Evolutionary conservation across 2,888 invertebrate genomes (phyloP), one percentile per base, ranked within the genome.

Genomic region (Luperina nickerlii): DNA sequence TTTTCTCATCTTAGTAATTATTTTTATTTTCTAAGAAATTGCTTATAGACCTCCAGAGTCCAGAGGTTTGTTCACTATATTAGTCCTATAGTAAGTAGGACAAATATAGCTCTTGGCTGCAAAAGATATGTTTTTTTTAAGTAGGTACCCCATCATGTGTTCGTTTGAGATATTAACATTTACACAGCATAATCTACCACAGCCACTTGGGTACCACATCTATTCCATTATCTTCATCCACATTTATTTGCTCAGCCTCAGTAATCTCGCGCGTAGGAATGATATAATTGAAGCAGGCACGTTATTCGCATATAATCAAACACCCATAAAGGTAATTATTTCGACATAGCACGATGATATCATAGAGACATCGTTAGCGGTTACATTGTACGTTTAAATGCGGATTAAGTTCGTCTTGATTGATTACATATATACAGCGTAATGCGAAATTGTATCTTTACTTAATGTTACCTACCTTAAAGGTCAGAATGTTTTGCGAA

Each of bases 231-330:
- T 60, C 62, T 15, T 66, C 68, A 70, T 74, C 73, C 45, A 27
- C 42, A 80, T 77, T 76, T 81, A 76, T 76, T 74, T 79, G 77
- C 38, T 45, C 78, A 84, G 76, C 60, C 66, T 83, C 75, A 42
- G 81, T 85, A 77, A 85, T 85, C 77, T 83, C 45, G 71, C 69
- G 70, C 77, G 79, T 88, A 88, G 73, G 60, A 78, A 82, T 76
- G 70, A 83, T 82, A 84, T 90, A 88, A 89, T 89, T 89, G 88
- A 82, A 78, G 81, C 38, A 80, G 76, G 76, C 83, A 82, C 82
- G 80, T 90, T 85, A 87, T 90, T 90, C 85, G 82, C 84, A 81
- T 86, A 81, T 89, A 90, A 89, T 90, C 87, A 90, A 90, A 89
- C 81, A 86, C 70, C 75, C 81, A 89, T 86, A 74, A 87, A 87